These are phyloP conservation scores for Pollicipes pollicipes DNA, from an alignment of 1,140 invertebrate genomes.

Conservation along the genomic window DNA sequence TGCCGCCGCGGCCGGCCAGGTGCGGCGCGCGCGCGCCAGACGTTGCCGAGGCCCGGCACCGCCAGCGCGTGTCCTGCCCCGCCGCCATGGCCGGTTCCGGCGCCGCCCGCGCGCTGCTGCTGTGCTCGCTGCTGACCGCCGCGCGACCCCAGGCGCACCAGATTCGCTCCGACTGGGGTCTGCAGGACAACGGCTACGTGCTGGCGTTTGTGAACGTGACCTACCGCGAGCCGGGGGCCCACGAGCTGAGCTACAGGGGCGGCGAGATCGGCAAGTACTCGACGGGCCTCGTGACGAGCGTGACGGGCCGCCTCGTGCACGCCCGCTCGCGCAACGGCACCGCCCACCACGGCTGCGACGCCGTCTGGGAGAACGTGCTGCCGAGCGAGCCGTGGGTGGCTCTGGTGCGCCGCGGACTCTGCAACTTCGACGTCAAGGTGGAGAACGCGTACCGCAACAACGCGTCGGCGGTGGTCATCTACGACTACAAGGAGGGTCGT, in stretches of 20 bases:
- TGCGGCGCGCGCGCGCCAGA: no score
- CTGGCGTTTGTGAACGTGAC: neutral
- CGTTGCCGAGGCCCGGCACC: no score
- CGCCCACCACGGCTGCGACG: conserved; percentile 19
- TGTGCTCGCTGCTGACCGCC: no score
- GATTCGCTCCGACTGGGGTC: neutral
- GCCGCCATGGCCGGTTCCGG: no score
- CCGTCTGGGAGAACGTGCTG: neutral
- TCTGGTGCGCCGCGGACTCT: conserved; percentile 46
- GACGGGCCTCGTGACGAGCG: neutral
- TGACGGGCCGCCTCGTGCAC: neutral
- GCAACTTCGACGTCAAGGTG: conserved; percentile 56
- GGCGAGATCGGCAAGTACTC: neutral
- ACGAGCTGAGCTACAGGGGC: neutral
- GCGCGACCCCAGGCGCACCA: neutral
- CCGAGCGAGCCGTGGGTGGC: conserved; percentile 44
- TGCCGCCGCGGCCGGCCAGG: no score
- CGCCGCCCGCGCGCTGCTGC: no score
- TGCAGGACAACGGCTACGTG: neutral
- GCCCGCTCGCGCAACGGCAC: conserved; percentile 12
- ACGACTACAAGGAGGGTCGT: conserved; percentile 45
- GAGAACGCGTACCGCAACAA: conserved; percentile 46
- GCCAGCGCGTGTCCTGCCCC: no score
- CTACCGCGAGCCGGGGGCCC: neutral
- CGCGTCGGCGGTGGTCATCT: conserved; percentile 56